Evolutionary conservation across 2,113 vertebrate genomes (phyloP), one percentile per base, ranked within the genome.

Genomic region (human (Homo sapiens)): DNA sequence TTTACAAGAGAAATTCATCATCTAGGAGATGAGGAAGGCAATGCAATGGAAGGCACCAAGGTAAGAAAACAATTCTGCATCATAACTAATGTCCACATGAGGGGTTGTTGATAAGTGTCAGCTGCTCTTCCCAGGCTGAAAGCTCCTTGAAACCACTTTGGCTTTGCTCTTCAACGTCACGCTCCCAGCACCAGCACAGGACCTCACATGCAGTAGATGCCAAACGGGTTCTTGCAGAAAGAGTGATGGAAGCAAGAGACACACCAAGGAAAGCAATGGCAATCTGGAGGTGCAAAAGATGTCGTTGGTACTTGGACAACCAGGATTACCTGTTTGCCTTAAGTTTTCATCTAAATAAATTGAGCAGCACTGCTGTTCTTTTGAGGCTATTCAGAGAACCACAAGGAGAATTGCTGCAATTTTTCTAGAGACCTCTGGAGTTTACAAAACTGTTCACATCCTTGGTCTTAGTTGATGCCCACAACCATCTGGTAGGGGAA

Each of bases 211-310:
- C 2, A 1, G 10, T 25, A 30, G 50, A 0, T 8, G 17, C 4
- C 16, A 32, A 25, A 25, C 32, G 55, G 45, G 17, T 45, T 68
- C 43, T 18, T 35, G 1, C 17, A 3, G 3, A 81, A 25, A 38
- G 73, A 52, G 66, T 0, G 22, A 22, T 20, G 61, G 43, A 64
- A 52, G 35, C 6, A 2, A 2, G 18, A 68, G 3, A 18, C 0
- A 0, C 13, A 1, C 25, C 0, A 1, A 52, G 25, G 20, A 13
- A 76, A 55, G n/a, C 32, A 4, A 1, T 18, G 12, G 55, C 2
- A 20, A 7, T 10, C 13, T 20, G 22, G 45, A 14, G 10, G 1
- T 17, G 1, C 0, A 43, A 23, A 2, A 27, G 22, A 23, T 14
- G 0, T 7, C 5, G 18, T n/a, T 27, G 16, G 40, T 43, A 4